phyloP scores from a whole-genome alignment of 2,797 vertebrate genomes.

The Erpetoichthys calabaricus region DNA sequence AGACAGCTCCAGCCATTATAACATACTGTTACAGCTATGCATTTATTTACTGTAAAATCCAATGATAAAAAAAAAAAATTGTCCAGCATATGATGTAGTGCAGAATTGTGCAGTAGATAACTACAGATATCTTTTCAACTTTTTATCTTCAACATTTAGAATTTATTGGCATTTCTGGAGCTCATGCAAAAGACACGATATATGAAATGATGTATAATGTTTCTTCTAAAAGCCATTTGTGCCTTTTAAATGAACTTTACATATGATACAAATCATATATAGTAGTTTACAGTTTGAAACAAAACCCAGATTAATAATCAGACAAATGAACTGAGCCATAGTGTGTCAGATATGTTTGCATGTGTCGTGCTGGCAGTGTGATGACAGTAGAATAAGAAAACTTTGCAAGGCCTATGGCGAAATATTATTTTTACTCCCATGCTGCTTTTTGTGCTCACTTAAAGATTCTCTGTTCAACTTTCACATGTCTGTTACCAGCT shows the following conservation, averaged over 20 bases:
- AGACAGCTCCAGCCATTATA: too few relatives aligned
- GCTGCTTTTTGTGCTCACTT: not conserved
- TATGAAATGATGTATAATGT: not conserved
- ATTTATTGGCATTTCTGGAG: too few relatives aligned
- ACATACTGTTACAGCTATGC: too few relatives aligned
- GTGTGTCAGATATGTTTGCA: conserved; percentile 10
- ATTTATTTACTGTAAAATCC: too few relatives aligned
- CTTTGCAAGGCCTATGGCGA: not conserved
- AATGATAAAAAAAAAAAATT: too few relatives aligned
- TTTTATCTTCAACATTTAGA: too few relatives aligned
- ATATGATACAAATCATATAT: not conserved
- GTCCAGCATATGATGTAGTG: too few relatives aligned
- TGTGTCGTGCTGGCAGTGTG: conserved; percentile 6
- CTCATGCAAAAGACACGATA: not conserved
- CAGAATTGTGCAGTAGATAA: too few relatives aligned
- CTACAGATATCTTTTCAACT: too few relatives aligned
- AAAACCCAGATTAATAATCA: conserved; percentile 4
- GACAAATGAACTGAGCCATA: conserved; percentile 12
- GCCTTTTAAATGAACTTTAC: not conserved
- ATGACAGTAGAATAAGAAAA: conserved; percentile 12
- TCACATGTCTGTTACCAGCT: not conserved
- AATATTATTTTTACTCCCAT: not conserved
- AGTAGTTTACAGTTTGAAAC: not conserved
- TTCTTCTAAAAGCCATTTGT: conserved; percentile 1
- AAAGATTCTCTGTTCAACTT: not conserved